Percentiles rank a stretch among this genome's conserved stretches.
These are phyloP conservation scores for Podarcis muralis DNA, from an alignment of 2,113 vertebrate species.

Conservation along the genomic window DNA sequence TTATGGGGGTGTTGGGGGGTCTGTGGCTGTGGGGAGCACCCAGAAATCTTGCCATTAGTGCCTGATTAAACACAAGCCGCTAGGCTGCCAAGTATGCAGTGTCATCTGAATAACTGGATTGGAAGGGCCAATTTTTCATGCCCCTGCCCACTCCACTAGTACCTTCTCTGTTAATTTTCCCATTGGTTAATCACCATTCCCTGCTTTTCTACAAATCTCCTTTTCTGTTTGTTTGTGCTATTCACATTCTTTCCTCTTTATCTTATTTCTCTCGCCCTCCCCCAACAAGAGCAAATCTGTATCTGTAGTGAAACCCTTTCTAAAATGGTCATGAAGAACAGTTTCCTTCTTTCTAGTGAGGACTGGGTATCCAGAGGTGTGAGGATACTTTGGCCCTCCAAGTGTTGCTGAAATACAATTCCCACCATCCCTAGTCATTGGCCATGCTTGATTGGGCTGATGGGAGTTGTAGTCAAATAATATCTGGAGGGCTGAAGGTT, in stretches of 20 bases:
- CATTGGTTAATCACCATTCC: slow-evolving; percentile 17
- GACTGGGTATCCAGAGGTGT: slow-evolving; percentile 19
- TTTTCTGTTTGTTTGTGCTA: slow-evolving; percentile 36
- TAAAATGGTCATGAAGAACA: slow-evolving; percentile 14
- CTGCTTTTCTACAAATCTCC: slow-evolving; percentile 28
- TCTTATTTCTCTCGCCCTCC: slow-evolving; percentile 47
- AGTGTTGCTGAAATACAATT: no score
- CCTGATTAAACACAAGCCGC: slow-evolving; percentile 59
- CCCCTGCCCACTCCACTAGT: slow-evolving; percentile 56
- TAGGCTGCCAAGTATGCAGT: slow-evolving; percentile 65
- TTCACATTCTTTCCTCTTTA: slow-evolving; percentile 29
- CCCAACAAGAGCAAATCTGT: neutral
- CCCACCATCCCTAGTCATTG: no score
- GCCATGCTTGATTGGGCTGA: no score
- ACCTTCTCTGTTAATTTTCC: slow-evolving; percentile 52
- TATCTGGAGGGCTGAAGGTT: neutral
- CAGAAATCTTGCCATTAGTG: slow-evolving; percentile 73
- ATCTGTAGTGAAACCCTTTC: neutral
- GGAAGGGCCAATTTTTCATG: slow-evolving; percentile 51
- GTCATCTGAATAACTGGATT: slow-evolving; percentile 46
- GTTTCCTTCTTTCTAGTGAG: slow-evolving; percentile 17
- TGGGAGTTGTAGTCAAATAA: neutral
- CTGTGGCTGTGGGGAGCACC: slow-evolving; percentile 72
- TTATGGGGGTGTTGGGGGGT: slow-evolving; percentile 25
- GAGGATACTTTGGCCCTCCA: neutral